Conservation (phyloP, 2,797 vertebrate genomes). For the Lithobates pipiens region DNA sequence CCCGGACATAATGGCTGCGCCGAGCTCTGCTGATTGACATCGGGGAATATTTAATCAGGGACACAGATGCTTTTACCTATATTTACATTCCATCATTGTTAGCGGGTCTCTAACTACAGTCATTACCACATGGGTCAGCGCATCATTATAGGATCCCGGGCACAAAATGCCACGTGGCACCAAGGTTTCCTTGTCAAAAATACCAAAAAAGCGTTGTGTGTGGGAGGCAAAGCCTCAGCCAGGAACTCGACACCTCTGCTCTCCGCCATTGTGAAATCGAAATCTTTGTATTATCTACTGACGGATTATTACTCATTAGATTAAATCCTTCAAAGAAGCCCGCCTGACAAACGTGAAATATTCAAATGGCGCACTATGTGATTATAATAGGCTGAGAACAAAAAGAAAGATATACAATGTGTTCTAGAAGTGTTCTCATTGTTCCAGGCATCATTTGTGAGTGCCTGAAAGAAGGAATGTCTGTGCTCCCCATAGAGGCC, state of each 20-base stretch:
- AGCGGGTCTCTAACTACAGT: not conserved
- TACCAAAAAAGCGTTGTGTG: not conserved
- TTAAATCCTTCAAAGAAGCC: not conserved
- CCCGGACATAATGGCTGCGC: slow-evolving; percentile 17
- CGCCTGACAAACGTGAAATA: not conserved
- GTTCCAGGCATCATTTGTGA: not conserved
- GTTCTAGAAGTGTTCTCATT: no score
- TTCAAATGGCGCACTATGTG: no score
- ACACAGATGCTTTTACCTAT: not conserved
- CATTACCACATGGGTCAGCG: slow-evolving; percentile 24
- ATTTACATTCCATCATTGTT: slow-evolving; percentile 27
- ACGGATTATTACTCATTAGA: slow-evolving; percentile 1
- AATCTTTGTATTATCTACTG: slow-evolving; percentile 25
- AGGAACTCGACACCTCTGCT: slow-evolving; percentile 31
- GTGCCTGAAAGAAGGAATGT: not conserved
- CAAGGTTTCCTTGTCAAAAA: not conserved
- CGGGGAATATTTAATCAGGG: not conserved
- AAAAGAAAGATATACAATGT: no score
- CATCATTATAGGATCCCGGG: slow-evolving; percentile 27
- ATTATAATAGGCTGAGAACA: no score
- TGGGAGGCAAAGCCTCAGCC: not conserved
- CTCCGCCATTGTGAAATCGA: not conserved
- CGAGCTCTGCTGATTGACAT: not conserved
- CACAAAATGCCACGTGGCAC: not conserved
- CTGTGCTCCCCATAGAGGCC: not conserved